phyloP scores from a whole-genome alignment of 2,113 vertebrate species.

The Sardina pilchardus region DNA sequence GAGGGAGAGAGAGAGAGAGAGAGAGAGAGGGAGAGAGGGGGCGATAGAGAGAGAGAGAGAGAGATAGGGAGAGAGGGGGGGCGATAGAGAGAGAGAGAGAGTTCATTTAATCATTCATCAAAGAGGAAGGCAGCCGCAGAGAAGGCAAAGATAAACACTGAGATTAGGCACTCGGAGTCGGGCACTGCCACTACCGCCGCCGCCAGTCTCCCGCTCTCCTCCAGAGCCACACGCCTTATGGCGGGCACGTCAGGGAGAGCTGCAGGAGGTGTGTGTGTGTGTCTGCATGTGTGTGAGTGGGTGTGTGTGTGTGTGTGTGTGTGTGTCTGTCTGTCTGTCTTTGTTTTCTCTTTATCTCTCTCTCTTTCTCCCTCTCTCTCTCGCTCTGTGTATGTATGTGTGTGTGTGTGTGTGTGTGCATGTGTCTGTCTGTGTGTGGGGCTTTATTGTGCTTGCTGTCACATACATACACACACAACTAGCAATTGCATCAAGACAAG shows the following conservation, averaged over 20 bases:
- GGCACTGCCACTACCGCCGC: neutral
- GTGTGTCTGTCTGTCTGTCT: neutral
- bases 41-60: conserved; percentile 51
- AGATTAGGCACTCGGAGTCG: neutral
- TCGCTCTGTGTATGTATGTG: neutral
- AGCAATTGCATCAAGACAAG: no score
- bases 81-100: conserved; percentile 51
- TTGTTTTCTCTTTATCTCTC: neutral
- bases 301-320: neutral
- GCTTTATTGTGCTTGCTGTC: no score
- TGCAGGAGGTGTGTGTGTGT: neutral
- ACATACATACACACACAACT: no score
- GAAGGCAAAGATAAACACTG: neutral
- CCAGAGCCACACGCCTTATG: neutral
- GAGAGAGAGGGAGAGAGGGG: no score
- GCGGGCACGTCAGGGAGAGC: neutral
- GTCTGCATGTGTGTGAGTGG: neutral
- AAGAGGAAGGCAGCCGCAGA: neutral
- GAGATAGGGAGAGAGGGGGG: conserved; percentile 45
- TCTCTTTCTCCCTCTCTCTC: no score
- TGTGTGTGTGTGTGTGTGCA: neutral
- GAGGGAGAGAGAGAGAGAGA: conserved; percentile 24
- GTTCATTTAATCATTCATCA: conserved; percentile 45
- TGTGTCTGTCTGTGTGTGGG: neutral
- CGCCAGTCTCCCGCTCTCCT: neutral